Conservation (phyloP, 1,140 invertebrate species). For the Drosophila bipectinata region DNA sequence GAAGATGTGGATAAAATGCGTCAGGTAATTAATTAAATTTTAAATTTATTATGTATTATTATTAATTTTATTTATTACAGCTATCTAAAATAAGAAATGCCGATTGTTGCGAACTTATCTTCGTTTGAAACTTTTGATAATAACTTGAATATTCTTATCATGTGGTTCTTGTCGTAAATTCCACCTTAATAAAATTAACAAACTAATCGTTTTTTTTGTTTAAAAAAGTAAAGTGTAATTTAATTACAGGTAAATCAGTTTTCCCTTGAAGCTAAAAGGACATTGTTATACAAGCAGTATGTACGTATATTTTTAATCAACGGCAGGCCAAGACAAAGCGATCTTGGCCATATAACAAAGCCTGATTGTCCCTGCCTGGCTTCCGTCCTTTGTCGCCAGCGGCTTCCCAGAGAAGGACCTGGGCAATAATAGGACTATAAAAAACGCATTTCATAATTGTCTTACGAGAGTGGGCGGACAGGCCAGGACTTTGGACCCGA, state of each 20-base stretch:
- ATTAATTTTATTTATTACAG: not conserved
- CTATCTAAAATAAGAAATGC: not conserved
- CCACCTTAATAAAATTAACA: too few species aligned
- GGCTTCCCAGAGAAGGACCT: not conserved
- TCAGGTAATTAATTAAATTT: not conserved
- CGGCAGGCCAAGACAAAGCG: constrained; percentile 37
- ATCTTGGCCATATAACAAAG: constrained; percentile 56
- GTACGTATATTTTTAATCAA: constrained; percentile 40
- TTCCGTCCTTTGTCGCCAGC: constrained; percentile 4
- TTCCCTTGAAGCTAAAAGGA: constrained; percentile 7
- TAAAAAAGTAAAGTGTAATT: not conserved
- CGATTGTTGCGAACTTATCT: not conserved
- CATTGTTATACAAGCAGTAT: constrained; percentile 14
- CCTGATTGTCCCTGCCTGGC: constrained; percentile 20
- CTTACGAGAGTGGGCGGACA: constrained; percentile 46
- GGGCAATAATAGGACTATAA: constrained; percentile 76
- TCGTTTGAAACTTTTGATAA: not conserved
- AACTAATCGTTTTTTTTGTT: too few species aligned
- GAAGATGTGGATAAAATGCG: not conserved
- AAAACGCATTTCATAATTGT: constrained; percentile 79
- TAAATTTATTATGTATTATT: not conserved
- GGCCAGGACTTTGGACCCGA: constrained; percentile 17
- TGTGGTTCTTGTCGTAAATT: too few species aligned
- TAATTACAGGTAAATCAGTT: not conserved
- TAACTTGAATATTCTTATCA: too few species aligned